phyloP scores from a whole-genome alignment of 1,140 invertebrate genomes.

The Teleogryllus occipitalis region DNA sequence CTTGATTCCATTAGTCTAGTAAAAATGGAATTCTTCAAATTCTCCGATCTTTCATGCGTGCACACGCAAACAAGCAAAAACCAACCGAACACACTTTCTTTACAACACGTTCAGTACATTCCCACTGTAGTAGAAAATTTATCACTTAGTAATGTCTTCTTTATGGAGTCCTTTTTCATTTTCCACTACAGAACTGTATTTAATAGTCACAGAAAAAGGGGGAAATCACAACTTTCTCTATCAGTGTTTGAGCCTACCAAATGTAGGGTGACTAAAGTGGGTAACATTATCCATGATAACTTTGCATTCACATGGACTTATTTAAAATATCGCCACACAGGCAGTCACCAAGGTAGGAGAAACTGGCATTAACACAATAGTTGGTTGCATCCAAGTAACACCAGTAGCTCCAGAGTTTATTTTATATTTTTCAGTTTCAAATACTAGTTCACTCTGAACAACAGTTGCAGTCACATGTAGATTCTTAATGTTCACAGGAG shows the following conservation, averaged over 20 bases:
- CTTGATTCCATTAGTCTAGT: neutral
- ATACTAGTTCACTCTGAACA: neutral
- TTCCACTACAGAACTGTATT: neutral
- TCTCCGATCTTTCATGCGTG: neutral
- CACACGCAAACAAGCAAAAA: slow-evolving; percentile 1
- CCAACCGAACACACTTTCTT: neutral
- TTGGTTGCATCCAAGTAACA: slow-evolving; percentile 7
- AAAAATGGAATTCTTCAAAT: neutral
- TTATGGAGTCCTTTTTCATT: neutral
- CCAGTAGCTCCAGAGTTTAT: neutral
- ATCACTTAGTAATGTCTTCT: neutral
- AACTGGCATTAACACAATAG: slow-evolving; percentile 8
- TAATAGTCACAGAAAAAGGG: neutral
- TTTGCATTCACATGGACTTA: neutral
- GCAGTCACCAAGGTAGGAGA: slow-evolving; percentile 15
- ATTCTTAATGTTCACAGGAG: neutral
- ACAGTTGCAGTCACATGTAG: neutral
- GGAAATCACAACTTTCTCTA: neutral
- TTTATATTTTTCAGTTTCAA: neutral
- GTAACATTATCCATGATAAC: neutral
- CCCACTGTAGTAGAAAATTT: neutral
- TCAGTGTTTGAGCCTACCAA: neutral
- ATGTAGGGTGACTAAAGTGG: neutral
- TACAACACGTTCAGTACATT: neutral
- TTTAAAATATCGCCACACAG: slow-evolving; percentile 17